Evolutionary conservation across 2,888 invertebrate genomes (phyloP), one percentile per base, ranked within the genome.

Genomic region (Branchipolynoe longqiensis): DNA sequence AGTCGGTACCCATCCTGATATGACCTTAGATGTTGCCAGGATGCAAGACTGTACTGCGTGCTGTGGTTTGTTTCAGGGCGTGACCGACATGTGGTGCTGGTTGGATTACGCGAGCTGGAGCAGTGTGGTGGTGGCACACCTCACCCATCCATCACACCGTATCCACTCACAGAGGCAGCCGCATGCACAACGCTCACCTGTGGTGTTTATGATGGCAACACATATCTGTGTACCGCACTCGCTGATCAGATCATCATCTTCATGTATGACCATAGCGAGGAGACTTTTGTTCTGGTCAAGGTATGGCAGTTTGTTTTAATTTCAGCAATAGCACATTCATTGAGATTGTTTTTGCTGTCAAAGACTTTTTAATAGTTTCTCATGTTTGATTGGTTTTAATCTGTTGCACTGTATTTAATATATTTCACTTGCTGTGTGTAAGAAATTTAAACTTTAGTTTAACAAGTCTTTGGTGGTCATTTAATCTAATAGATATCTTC

Each of bases 241-340:
- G 90, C 92, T 0, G 92, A 93, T 58, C 92, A 90, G 81, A 90
- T 94, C 31, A 84, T 91, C 38, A 90, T 95, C 74, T 92, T 95
- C 87, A 94, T 94, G 87, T 95, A 95, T 94, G 93, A 96, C 90
- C 94, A 95, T 0, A 94, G 95, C 82, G 92, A 94, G 64, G 89
- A 90, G 85, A 89, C 88, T 85, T 94, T 93, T 90, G 90, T 90
- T 88, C 85, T 92, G 8, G 90, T 92, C 88, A 93, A 93, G 92
- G 84, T 69, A 41, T n/a, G 82, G 12, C 22, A 12, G 36, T 3
- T 18, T 48, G 18, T 48, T 48, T 8, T 18, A 12, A 18, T 48
- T 8, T 12, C 8, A 48, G 48, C 48, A 12, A 12, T 48, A 18
- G 18, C 8, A 18, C 8, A 48, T 12, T 18, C 6, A 18, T 18